Percentiles rank a stretch among this genome's conserved stretches.
These are phyloP conservation scores for Sebastes alutus DNA, from an alignment of 2,797 vertebrate genomes.

Conservation along the genomic window DNA sequence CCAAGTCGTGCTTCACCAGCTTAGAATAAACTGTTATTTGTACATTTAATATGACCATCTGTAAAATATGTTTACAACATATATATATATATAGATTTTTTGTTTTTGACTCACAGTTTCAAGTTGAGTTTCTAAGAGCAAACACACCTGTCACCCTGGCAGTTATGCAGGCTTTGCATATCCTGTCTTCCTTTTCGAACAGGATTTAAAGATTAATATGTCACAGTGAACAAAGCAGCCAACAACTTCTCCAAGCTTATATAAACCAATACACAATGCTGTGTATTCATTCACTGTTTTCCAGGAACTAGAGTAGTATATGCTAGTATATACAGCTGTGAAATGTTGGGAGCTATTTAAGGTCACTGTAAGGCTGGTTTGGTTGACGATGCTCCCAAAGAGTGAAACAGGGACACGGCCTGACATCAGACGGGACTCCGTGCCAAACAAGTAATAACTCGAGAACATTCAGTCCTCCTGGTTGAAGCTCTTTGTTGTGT, in stretches of 20 bases:
- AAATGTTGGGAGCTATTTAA: conserved; percentile 1
- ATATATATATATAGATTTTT: neutral
- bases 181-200: conserved; percentile 59
- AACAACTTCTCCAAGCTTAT: neutral
- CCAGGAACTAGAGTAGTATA: neutral
- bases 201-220: conserved; percentile 60
- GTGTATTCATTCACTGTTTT: conserved; percentile 1
- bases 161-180: conserved; percentile 65
- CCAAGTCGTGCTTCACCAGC: conserved; percentile 1
- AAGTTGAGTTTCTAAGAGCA: conserved; percentile 31
- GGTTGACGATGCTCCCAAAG: conserved; percentile 2
- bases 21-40: neutral
- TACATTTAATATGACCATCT: neutral
- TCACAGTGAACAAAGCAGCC: conserved; percentile 14
- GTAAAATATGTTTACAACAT: neutral
- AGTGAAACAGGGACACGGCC: conserved; percentile 9
- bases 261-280: neutral
- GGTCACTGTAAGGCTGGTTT: neutral
- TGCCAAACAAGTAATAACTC: conserved; percentile 21
- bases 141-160: conserved; percentile 42
- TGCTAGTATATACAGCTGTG: neutral
- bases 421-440: neutral
- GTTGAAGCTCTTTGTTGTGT: conserved; percentile 24
- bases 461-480: conserved; percentile 41
- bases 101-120: conserved; percentile 24